Conservation (phyloP, 30 jellyfish, hydroid and myxozoan genomes). For the Turritopsis rubra region DNA sequence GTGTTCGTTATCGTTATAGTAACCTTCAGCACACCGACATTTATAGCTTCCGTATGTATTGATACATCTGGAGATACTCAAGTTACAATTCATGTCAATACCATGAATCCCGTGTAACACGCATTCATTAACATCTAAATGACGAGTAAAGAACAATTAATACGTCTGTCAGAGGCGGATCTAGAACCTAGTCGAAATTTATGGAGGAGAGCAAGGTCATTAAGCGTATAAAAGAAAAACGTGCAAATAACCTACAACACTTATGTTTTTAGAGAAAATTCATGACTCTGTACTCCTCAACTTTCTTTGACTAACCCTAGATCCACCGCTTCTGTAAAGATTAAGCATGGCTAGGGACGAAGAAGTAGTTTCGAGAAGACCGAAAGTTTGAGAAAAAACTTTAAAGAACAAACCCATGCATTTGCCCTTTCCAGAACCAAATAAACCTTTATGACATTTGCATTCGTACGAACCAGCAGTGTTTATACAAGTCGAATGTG, state of each 20-base stretch:
- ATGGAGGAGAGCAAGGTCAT: not conserved
- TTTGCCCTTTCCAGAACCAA: not conserved
- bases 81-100: not conserved
- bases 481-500: not conserved
- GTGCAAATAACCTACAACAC: no score
- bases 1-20: not conserved
- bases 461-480: conserved; percentile 1
- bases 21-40: not conserved
- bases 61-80: not conserved
- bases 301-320: no score
- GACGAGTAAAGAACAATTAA: not conserved
- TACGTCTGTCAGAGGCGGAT: no score
- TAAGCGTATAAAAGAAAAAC: no score
- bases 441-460: conserved; percentile 8
- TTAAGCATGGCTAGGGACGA: no score
- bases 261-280: not conserved
- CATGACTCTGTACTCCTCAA: not conserved
- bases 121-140: conserved; percentile 6
- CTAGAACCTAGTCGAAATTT: not conserved
- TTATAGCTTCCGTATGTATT: conserved; percentile 9
- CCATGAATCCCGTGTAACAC: not conserved
- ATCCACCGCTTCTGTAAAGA: no score
- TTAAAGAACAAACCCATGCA: not conserved
- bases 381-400: not conserved
- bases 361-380: not conserved